phyloP scores from a whole-genome alignment of 2,113 vertebrate genomes.

The Seriola aureovittata region DNA sequence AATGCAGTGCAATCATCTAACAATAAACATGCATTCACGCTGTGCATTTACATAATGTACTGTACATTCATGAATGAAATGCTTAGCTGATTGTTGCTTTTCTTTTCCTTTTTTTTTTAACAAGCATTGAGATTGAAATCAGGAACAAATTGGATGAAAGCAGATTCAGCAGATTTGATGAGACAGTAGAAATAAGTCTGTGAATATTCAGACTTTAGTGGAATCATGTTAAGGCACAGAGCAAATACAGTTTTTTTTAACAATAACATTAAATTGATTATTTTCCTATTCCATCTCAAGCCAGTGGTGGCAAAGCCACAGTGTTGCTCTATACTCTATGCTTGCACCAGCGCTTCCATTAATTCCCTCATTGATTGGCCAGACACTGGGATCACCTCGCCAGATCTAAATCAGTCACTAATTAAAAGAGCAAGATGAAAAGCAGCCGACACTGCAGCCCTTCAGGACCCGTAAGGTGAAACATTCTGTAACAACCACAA shows the following conservation, averaged over 20 bases:
- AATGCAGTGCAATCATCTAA: constrained; percentile 53
- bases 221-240: constrained; percentile 26
- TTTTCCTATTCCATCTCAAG: constrained; percentile 42
- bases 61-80: constrained; percentile 64
- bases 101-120: constrained; percentile 8
- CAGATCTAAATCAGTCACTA: constrained; percentile 83
- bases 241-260: constrained; percentile 30
- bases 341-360: constrained; percentile 70
- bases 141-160: constrained; percentile 62
- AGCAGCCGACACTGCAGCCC: constrained; percentile 73
- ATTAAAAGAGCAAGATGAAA: constrained; percentile 82
- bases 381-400: constrained; percentile 78
- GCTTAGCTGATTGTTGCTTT: constrained; percentile 42
- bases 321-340: constrained; percentile 42
- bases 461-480: constrained; percentile 75
- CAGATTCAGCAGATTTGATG: constrained; percentile 52
- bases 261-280: constrained; percentile 44
- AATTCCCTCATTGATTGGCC: constrained; percentile 80
- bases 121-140: constrained; percentile 55
- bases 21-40: constrained; percentile 55
- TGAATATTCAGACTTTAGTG: constrained; percentile 44
- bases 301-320: constrained; percentile 28
- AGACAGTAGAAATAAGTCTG: constrained; percentile 38
- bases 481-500: constrained; percentile 65
- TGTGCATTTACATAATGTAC: constrained; percentile 66